These are phyloP conservation scores for Lycodopsis pacificus DNA, from an alignment of 2,797 vertebrate species.

Conservation along the genomic window DNA sequence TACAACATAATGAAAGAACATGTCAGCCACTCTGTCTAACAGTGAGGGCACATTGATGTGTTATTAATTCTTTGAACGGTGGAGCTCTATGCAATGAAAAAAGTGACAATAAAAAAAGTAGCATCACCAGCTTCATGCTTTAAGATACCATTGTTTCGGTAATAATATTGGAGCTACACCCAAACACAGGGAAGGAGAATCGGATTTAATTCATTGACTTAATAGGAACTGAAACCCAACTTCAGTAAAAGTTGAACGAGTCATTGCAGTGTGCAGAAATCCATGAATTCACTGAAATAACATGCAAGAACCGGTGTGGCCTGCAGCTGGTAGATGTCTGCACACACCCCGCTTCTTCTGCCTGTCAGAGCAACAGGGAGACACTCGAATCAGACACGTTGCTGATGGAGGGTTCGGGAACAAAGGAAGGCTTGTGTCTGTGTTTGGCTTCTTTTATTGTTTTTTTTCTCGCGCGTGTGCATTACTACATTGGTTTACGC, in stretches of 20 bases:
- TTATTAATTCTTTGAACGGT: not conserved
- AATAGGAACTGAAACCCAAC: not conserved
- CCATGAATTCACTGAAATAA: constrained; percentile 40
- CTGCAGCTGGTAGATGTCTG: constrained; percentile 52
- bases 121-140: not conserved
- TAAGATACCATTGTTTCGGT: not conserved
- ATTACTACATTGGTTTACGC: not conserved
- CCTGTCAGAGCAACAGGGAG: constrained; percentile 41
- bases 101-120: not conserved
- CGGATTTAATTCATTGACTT: not conserved
- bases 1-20: not conserved
- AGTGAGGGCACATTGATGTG: not conserved
- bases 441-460: constrained; percentile 43
- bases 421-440: constrained; percentile 67
- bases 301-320: constrained; percentile 32
- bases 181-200: not conserved
- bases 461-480: constrained; percentile 27
- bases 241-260: constrained; percentile 1
- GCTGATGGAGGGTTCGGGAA: constrained; percentile 48
- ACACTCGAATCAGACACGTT: constrained; percentile 23
- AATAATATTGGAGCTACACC: not conserved
- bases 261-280: constrained; percentile 26
- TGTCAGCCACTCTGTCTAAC: not conserved
- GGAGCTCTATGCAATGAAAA: not conserved
- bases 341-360: constrained; percentile 26